These are phyloP conservation scores for Falco berigora DNA, from an alignment of 2,797 vertebrate genomes.

Conservation along the genomic window DNA sequence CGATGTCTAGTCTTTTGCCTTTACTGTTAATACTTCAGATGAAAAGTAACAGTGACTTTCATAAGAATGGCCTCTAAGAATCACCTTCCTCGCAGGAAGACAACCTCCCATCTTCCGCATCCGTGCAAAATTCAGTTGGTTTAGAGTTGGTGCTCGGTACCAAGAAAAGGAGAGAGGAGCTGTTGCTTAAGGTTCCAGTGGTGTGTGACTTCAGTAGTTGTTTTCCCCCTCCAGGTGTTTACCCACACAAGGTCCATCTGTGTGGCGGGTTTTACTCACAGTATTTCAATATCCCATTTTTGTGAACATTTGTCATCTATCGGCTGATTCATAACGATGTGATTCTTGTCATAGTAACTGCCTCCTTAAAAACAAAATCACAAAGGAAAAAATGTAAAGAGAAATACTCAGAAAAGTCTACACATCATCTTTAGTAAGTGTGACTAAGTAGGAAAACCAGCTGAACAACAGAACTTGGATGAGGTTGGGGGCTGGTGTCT, in stretches of 20 bases:
- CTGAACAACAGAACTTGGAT: neutral
- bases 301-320: conserved; percentile 69
- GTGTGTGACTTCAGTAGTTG: conserved; percentile 40
- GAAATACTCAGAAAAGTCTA: neutral
- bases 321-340: conserved; percentile 75
- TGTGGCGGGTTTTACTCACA: conserved; percentile 54
- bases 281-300: conserved; percentile 81
- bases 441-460: neutral
- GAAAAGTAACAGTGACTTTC: neutral
- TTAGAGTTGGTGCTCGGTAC: neutral
- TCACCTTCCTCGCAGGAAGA: neutral
- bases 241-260: neutral
- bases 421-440: neutral
- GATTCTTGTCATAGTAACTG: conserved; percentile 78
- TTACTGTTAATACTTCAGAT: neutral
- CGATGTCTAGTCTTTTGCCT: neutral
- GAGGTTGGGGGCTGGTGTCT: neutral
- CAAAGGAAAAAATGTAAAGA: neutral
- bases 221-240: neutral
- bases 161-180: neutral
- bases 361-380: conserved; percentile 73
- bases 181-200: conserved; percentile 30
- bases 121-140: neutral
- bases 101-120: neutral
- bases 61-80: neutral